Base-by-base conservation (phyloP, 2,113 vertebrate species). In the Planiliza haematocheilus region DNA sequence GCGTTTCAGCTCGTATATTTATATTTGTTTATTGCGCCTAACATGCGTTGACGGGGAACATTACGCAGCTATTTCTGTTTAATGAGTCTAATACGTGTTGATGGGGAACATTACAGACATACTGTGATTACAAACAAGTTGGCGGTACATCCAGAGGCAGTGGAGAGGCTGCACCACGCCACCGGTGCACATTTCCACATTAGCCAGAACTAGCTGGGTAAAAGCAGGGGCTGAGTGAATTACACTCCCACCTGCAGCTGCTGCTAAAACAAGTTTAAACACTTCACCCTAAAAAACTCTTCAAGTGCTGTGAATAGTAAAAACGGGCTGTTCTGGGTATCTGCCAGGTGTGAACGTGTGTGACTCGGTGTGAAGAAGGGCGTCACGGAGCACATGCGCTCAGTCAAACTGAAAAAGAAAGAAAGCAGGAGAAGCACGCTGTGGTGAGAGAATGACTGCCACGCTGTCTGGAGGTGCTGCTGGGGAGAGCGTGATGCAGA, bases 331-430 rank as follows among this genome's bases (percentile, higher is more conserved):
- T 62, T 38, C 55, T 56, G 42, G 71, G 34, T 12, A 51, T 50
- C 62, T 59, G 83, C 73, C 77, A 71, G 66, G 66, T 78, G 73
- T 73, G 59, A 75, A 70, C 56, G 59, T 64, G 51, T 52, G 59
- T 18, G 48, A n/a, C 48, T 43, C 55, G 11, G 38, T 50, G 69
- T 56, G 48, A 72, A 68, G 34, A 37, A 24, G 24, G 16, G 39
- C 41, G 48, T 73, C 36, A 36, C 46, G 37, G 45, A 55, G 30
- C 56, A 21, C 48, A 42, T 38, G 34, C 17, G 68, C 70, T 78
- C n/a, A 20, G 59, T 39, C 59, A 14, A 78, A 57, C 11, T 41
- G 21, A 20, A 51, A 30, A 30, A 72, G 57, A 2, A 43, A 51
- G 34, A 39, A 49, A 49, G 37, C 16, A 18, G 24, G 5, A 30